phyloP scores from a whole-genome alignment of 2,888 invertebrate genomes.

The Ommatoiulus sabulosus region DNA sequence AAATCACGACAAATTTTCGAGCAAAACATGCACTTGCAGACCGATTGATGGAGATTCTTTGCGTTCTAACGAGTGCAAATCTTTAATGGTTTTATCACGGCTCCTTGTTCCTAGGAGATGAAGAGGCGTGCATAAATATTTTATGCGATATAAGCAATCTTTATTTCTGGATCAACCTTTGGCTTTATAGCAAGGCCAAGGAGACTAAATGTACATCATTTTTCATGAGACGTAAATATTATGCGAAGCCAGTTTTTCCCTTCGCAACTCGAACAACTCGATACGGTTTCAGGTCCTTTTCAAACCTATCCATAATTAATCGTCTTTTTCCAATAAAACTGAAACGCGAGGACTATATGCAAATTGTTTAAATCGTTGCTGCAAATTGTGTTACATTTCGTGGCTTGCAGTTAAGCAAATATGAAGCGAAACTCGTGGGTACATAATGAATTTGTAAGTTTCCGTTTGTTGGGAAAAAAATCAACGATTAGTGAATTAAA shows the following conservation, averaged over 20 bases:
- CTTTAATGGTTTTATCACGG: background rate
- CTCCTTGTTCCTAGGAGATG: background rate
- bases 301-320: background rate
- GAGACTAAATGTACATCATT: background rate
- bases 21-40: background rate
- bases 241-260: background rate
- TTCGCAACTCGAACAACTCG: background rate
- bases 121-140: background rate
- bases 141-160: conserved; percentile 17
- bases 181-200: background rate
- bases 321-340: background rate
- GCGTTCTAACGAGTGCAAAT: background rate
- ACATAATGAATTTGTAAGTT: background rate
- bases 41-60: background rate
- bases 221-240: conserved; percentile 5
- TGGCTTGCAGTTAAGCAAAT: background rate
- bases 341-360: background rate
- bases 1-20: background rate
- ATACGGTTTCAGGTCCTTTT: background rate
- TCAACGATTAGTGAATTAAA: background rate
- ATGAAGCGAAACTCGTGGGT: background rate
- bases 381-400: background rate
- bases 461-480: background rate
- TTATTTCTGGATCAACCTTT: conserved; percentile 27
- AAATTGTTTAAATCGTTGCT: background rate